phyloP scores from a whole-genome alignment of 2,888 invertebrate species.

The Saturnia japonica region DNA sequence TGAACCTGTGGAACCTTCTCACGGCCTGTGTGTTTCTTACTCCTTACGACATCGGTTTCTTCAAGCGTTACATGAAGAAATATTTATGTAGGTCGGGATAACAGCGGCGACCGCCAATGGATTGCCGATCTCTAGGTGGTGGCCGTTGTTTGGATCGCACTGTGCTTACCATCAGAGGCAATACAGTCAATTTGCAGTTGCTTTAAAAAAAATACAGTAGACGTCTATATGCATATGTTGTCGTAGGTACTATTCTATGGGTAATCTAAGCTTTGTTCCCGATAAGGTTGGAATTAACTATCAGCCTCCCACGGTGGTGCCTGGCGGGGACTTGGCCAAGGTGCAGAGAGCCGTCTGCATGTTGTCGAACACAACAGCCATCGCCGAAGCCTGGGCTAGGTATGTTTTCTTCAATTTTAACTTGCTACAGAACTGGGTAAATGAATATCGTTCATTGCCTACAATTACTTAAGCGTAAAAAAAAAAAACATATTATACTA shows the following conservation, averaged over 20 bases:
- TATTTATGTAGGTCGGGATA: too few species aligned
- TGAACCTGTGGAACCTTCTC: too few species aligned
- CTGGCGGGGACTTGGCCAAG: conserved; percentile 95
- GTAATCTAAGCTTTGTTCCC: background rate
- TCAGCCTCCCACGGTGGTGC: conserved; percentile 94
- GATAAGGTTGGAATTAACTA: conserved; percentile 90
- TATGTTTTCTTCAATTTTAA: conserved; percentile 47
- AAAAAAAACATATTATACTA: too few species aligned
- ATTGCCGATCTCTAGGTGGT: too few species aligned
- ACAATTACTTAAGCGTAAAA: background rate
- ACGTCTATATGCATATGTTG: background rate
- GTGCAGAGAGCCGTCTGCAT: conserved; percentile 98
- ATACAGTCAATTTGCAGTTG: too few species aligned
- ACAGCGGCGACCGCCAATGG: too few species aligned
- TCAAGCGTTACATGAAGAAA: too few species aligned
- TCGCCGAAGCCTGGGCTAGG: conserved; percentile 97
- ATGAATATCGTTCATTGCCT: background rate
- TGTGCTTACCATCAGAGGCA: too few species aligned
- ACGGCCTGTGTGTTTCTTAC: too few species aligned
- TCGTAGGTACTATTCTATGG: background rate
- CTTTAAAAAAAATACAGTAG: background rate
- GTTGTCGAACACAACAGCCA: conserved; percentile 98
- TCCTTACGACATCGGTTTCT: too few species aligned
- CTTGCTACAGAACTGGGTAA: background rate
- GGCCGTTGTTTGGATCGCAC: too few species aligned